phyloP scores from a whole-genome alignment of 2,113 vertebrate genomes.

The Alaudala cheleensis region DNA sequence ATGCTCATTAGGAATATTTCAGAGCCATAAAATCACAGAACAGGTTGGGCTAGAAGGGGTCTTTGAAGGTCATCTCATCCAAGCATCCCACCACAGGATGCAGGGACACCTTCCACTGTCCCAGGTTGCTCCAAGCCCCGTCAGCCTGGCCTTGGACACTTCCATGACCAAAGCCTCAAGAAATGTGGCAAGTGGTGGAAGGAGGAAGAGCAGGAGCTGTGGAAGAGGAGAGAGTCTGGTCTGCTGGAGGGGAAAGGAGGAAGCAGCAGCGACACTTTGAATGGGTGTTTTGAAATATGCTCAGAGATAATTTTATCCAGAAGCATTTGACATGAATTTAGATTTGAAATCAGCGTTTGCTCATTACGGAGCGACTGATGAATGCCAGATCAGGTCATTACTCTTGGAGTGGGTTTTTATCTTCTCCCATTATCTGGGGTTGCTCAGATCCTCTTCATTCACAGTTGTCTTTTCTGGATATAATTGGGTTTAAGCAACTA shows the following conservation, averaged over 20 bases:
- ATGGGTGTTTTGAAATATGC: neutral
- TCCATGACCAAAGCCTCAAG: neutral
- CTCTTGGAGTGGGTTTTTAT: neutral
- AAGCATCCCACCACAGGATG: neutral
- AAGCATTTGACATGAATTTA: conserved; percentile 3
- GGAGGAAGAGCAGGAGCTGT: neutral
- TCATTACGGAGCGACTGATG: neutral
- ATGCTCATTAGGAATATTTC: neutral
- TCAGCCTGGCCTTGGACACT: neutral
- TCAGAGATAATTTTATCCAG: neutral
- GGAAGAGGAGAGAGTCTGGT: neutral
- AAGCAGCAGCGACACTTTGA: neutral
- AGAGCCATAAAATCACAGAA: neutral
- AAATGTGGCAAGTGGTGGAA: neutral
- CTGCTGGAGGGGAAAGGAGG: neutral
- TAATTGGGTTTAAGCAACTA: neutral
- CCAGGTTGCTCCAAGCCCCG: fast-evolving
- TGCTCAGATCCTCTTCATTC: conserved; percentile 2
- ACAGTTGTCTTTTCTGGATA: neutral
- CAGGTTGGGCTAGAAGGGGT: neutral
- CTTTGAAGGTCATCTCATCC: neutral
- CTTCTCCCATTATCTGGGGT: neutral
- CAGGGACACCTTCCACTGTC: neutral
- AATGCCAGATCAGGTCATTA: conserved; percentile 4
- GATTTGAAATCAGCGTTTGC: neutral